A percentile compares a stretch with the other conserved stretches of the same genome.
Conservation (phyloP, 1,140 invertebrate genomes). For the Ooceraea biroi region DNA sequence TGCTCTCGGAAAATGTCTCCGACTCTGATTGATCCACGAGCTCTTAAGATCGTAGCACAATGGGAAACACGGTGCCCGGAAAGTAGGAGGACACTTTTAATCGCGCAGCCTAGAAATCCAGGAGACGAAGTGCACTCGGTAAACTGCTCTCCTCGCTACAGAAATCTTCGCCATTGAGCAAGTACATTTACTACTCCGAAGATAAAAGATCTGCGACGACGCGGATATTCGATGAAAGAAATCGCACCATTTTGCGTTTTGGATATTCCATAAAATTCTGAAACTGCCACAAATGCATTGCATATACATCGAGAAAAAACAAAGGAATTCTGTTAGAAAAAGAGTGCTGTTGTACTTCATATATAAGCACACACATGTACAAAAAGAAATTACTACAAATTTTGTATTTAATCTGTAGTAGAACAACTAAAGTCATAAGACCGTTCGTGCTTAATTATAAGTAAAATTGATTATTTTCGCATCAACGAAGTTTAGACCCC, state of each 20-base stretch:
- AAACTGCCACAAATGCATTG: background rate
- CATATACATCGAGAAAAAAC: background rate
- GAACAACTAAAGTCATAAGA: background rate
- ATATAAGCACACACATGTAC: background rate
- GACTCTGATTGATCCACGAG: slow-evolving; percentile 52
- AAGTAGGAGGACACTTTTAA: slow-evolving; percentile 72
- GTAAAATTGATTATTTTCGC: slow-evolving; percentile 37
- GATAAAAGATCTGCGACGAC: slow-evolving; percentile 5
- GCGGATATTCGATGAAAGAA: slow-evolving; percentile 27
- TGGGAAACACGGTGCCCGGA: slow-evolving; percentile 57
- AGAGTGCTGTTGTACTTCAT: too few species aligned
- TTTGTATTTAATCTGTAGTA: slow-evolving; percentile 1
- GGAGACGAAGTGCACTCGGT: slow-evolving; percentile 49
- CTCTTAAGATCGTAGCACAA: slow-evolving; percentile 65
- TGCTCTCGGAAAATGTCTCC: slow-evolving; percentile 10
- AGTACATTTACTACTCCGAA: slow-evolving; percentile 3
- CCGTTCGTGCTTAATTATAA: background rate
- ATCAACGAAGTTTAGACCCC: background rate
- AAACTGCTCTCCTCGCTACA: slow-evolving; percentile 52
- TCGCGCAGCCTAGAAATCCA: slow-evolving; percentile 65
- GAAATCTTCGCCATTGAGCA: slow-evolving; percentile 40
- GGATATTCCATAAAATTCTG: background rate
- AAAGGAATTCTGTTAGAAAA: background rate
- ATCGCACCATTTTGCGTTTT: slow-evolving; percentile 11
- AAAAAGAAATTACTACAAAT: background rate